Percentiles rank a stretch among this genome's conserved stretches.
These are phyloP conservation scores for Hirtodrosophila confusa DNA, from an alignment of 2,888 invertebrate genomes.

Conservation along the genomic window DNA sequence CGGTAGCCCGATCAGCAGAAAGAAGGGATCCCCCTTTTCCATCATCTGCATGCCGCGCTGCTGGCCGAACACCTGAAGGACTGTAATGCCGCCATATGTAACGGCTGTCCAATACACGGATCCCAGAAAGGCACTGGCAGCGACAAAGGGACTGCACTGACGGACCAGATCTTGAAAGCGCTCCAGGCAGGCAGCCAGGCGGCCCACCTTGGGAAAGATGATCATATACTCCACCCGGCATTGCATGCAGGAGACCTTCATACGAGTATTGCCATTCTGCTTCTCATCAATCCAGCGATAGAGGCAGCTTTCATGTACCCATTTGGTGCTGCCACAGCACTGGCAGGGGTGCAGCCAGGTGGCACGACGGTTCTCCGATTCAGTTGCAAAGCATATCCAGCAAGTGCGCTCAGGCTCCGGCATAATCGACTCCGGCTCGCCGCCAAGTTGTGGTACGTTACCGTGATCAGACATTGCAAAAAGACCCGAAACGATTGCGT, in stretches of 20 bases:
- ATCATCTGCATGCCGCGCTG: slow-evolving; percentile 95
- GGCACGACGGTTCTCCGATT: slow-evolving; percentile 94
- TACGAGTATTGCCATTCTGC: slow-evolving; percentile 93
- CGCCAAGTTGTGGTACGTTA: not conserved
- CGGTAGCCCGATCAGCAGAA: slow-evolving; percentile 94
- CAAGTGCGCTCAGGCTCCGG: slow-evolving; percentile 86
- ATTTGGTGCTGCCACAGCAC: slow-evolving; percentile 96
- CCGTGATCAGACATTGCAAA: slow-evolving; percentile 17
- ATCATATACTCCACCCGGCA: slow-evolving; percentile 98
- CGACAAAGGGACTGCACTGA: slow-evolving; percentile 96
- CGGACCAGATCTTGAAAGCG: slow-evolving; percentile 93
- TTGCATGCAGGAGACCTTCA: slow-evolving; percentile 93
- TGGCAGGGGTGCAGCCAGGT: slow-evolving; percentile 98
- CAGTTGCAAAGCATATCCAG: slow-evolving; percentile 99
- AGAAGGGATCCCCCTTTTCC: slow-evolving; percentile 96
- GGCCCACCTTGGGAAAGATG: slow-evolving; percentile 95
- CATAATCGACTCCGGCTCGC: not conserved
- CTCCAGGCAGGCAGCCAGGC: slow-evolving; percentile 92
- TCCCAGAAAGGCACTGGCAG: slow-evolving; percentile 95
- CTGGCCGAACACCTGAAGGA: slow-evolving; percentile 96
- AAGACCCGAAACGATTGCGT: slow-evolving; percentile 6
- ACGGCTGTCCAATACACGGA: slow-evolving; percentile 98
- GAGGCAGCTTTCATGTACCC: slow-evolving; percentile 98
- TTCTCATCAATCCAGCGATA: slow-evolving; percentile 99
- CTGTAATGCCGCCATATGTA: slow-evolving; percentile 97